Evolutionary conservation across 2,888 invertebrate species (phyloP).

Genomic region (Phymatocera aterrima): DNA sequence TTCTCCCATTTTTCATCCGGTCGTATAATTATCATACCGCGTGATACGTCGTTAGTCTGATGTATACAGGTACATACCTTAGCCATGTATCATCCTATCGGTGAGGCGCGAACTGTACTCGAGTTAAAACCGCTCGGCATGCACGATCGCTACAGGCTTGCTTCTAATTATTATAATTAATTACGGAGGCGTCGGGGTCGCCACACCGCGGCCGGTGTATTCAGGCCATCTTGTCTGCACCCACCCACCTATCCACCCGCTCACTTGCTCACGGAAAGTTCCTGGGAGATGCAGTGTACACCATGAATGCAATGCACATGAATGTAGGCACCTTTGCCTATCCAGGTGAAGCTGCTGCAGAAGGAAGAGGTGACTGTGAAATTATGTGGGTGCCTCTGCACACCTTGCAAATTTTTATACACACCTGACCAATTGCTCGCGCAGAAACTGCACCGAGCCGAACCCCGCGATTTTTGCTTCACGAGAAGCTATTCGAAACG

Average conservation of each 20-base stretch:
- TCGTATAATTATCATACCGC: neutral
- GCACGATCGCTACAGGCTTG: constrained; percentile 47
- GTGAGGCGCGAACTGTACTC: constrained; percentile 35
- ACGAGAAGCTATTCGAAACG: no score
- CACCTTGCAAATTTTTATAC: constrained; percentile 24
- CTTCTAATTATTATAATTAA: constrained; percentile 63
- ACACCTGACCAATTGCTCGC: neutral
- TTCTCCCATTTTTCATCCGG: no score
- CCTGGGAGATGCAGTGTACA: neutral
- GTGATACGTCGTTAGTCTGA: neutral
- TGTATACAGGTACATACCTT: neutral
- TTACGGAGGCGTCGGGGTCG: constrained; percentile 50
- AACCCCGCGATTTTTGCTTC: no score
- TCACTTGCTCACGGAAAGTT: neutral
- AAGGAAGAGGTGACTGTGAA: neutral
- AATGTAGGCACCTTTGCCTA: neutral
- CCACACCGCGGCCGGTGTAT: constrained; percentile 46
- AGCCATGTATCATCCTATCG: no score
- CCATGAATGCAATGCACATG: neutral
- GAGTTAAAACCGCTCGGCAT: constrained; percentile 9
- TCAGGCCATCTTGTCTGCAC: constrained; percentile 57
- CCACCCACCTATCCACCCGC: constrained; percentile 48
- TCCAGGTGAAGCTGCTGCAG: neutral
- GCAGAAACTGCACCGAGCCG: no score
- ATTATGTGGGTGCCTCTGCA: neutral